phyloP scores from a whole-genome alignment of 2,888 invertebrate species.

The Altica lythri region DNA sequence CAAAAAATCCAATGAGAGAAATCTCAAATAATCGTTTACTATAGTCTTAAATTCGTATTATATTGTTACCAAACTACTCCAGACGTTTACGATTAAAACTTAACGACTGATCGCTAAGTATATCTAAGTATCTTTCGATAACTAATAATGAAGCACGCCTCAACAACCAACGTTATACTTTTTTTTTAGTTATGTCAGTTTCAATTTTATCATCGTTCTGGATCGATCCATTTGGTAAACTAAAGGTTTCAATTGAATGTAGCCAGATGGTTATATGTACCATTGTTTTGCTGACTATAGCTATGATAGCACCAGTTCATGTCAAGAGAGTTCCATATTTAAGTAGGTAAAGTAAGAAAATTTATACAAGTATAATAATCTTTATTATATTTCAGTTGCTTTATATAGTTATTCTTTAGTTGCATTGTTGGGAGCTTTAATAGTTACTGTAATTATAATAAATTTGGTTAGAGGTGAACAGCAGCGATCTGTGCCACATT shows the following conservation, averaged over 20 bases:
- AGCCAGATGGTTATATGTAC: constrained; percentile 48
- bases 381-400: constrained; percentile 44
- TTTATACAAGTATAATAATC: neutral
- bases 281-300: constrained; percentile 46
- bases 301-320: constrained; percentile 47
- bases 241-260: constrained; percentile 50
- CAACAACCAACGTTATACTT: neutral
- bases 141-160: neutral
- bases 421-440: constrained; percentile 43
- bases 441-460: constrained; percentile 49
- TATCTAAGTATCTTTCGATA: neutral
- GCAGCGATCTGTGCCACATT: constrained; percentile 43
- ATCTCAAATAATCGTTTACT: too few species aligned
- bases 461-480: constrained; percentile 49
- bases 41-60: too few species aligned
- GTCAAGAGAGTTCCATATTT: constrained; percentile 49
- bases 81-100: too few species aligned
- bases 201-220: constrained; percentile 52
- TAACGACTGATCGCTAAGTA: too few species aligned
- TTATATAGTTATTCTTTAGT: constrained; percentile 48
- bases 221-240: constrained; percentile 49
- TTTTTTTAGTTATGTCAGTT: constrained; percentile 48
- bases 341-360: constrained; percentile 41
- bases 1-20: too few species aligned
- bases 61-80: too few species aligned